Percentiles rank a stretch among this genome's conserved stretches.
Conservation (phyloP, 2,113 vertebrate species). For the Helogale parvula region DNA sequence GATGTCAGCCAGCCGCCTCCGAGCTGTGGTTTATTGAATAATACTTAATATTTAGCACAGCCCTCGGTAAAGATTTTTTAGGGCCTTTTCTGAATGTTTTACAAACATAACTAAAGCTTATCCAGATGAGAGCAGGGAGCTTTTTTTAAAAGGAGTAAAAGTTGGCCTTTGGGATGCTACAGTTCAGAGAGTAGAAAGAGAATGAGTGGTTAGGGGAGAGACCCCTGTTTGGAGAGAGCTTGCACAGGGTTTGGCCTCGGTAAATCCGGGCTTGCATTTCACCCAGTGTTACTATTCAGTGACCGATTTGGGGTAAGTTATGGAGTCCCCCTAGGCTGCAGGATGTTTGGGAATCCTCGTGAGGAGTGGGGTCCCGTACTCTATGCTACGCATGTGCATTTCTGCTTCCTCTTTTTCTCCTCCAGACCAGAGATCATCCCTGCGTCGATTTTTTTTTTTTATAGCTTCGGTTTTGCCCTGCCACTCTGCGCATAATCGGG, state of each 20-base stretch:
- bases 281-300: not conserved
- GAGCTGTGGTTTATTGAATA: conserved; percentile 46
- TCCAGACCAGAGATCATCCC: not conserved
- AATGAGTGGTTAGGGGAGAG: not conserved
- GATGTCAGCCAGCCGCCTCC: not conserved
- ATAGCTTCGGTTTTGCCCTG: not conserved
- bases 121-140: not conserved
- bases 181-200: not conserved
- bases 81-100: not conserved
- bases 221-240: not conserved
- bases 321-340: not conserved
- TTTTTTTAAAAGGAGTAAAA: not conserved
- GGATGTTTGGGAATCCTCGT: not conserved
- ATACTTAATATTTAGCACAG: conserved; percentile 29
- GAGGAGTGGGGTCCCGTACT: not conserved
- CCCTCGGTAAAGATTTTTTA: conserved; percentile 5
- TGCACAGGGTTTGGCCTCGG: fast-evolving
- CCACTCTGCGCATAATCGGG: not conserved
- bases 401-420: not conserved
- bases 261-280: not conserved
- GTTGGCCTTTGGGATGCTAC: not conserved
- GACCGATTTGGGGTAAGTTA: not conserved
- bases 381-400: not conserved
- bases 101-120: not conserved
- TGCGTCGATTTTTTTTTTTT: not conserved